Base-by-base conservation (phyloP, 2,113 vertebrate species). In the Zosterops pallidus region DNA sequence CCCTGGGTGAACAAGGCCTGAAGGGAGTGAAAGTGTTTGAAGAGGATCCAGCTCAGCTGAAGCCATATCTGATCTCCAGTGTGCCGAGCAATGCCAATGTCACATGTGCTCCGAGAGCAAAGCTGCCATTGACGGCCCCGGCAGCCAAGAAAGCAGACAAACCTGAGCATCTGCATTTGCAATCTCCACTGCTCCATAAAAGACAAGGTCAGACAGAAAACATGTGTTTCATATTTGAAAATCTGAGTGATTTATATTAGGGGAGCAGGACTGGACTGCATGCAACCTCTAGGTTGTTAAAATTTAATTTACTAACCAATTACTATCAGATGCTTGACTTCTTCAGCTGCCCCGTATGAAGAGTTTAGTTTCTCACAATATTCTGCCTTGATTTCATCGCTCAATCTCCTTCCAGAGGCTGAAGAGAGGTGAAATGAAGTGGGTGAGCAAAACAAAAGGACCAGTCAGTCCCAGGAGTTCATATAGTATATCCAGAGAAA, bases 231-330 rank as follows among this genome's bases (percentile, higher is more conserved):
- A 24, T 77, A 92, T 96, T 97, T 90, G 92, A 65, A 60, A 72
- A 94, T 65, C 80, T 55, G 62, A 77, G 50, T 95, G 91, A 96
- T 95, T 95, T 89, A 87, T 94, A 84, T 76, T 55, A 88, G 76
- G 37, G 87, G 90, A 93, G 63, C 41, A 78, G 71, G 78, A 53
- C 86, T 97, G 93, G 94, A 90, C 89, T 20, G 8, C 9, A 17
- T 91, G 81, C 85, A 93, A 93, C 55, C 84, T 90, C 88, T 37
- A 77, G 92, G 65, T 85, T 94, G 94, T 95, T 96, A 94, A 93
- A 89, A 84, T 88, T 97, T 91, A 94, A 95, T 95, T 96, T 92
- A 88, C 85, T 95, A 83, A 94, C 96, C 93, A 88, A 89, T 92
- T 91, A 83, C 90, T 96, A 74, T 96, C 96, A 95, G 92, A 96